phyloP scores from a whole-genome alignment of 2,797 vertebrate species.

The Phoxinus dragarum region DNA sequence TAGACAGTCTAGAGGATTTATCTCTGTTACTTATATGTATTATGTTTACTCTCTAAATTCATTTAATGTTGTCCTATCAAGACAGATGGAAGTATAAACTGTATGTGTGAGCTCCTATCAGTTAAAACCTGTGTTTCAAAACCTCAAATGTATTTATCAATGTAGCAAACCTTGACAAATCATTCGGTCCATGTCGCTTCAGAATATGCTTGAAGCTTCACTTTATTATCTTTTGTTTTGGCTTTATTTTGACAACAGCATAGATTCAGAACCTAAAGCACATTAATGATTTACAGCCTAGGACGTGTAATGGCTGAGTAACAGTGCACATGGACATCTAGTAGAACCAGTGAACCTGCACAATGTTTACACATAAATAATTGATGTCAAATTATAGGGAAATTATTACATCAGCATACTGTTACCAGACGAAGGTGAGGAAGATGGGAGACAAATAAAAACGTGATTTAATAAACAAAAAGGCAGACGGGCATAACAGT shows the following conservation, averaged over 20 bases:
- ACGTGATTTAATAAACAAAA: no score
- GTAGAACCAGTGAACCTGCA: conserved; percentile 11
- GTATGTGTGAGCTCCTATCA: neutral
- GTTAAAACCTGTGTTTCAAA: neutral
- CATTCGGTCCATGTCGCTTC: neutral
- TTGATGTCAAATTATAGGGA: conserved; percentile 24
- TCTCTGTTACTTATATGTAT: conserved; percentile 8
- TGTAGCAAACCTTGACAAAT: conserved; percentile 10
- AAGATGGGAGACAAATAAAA: no score
- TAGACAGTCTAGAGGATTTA: neutral
- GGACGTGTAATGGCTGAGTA: neutral
- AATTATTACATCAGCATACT: conserved; percentile 9
- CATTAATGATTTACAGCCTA: conserved; percentile 40
- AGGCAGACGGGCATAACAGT: no score
- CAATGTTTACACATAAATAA: conserved; percentile 28
- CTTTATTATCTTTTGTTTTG: neutral
- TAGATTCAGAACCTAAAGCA: conserved; percentile 26
- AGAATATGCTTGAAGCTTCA: neutral
- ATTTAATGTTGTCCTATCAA: neutral
- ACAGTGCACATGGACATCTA: conserved; percentile 15
- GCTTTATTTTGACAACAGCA: neutral
- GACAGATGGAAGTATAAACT: neutral
- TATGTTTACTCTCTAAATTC: neutral
- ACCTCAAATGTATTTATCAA: neutral
- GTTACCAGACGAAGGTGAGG: no score